Evolutionary conservation across 2,888 invertebrate genomes (phyloP).

Genomic region (Oligia strigilis): DNA sequence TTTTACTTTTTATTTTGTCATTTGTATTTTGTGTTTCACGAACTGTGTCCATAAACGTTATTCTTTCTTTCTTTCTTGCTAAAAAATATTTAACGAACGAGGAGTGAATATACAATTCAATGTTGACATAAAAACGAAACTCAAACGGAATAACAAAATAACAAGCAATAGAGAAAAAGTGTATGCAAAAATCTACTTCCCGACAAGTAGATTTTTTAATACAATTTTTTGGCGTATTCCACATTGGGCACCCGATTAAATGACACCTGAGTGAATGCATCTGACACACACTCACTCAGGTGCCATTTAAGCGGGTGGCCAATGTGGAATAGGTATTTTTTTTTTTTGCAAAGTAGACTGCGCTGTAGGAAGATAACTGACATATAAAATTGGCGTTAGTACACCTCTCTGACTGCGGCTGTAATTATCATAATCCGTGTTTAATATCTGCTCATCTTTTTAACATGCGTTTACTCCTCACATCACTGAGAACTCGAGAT

Average conservation of each 20-base stretch:
- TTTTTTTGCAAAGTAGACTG: not conserved
- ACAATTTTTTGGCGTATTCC: not conserved
- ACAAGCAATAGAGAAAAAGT: too few species aligned
- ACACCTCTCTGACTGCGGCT: not conserved
- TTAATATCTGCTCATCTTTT: not conserved
- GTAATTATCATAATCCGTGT: not conserved
- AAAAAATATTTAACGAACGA: too few species aligned
- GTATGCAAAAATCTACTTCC: too few species aligned
- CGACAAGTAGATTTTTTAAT: too few species aligned
- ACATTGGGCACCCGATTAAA: too few species aligned
- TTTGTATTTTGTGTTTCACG: not conserved
- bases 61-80: not conserved
- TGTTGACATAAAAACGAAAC: too few species aligned
- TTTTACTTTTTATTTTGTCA: not conserved
- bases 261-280: too few species aligned
- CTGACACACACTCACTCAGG: too few species aligned
- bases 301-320: too few species aligned
- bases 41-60: not conserved
- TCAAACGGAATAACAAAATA: too few species aligned
- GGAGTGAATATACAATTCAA: too few species aligned
- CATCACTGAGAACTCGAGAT: conserved; percentile 35
- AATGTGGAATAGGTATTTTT: not conserved
- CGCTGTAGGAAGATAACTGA: not conserved
- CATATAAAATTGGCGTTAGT: not conserved
- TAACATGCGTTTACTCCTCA: not conserved